These are phyloP conservation scores for Ormyrus nitidulus DNA, from an alignment of 2,888 invertebrate genomes.

Conservation along the genomic window DNA sequence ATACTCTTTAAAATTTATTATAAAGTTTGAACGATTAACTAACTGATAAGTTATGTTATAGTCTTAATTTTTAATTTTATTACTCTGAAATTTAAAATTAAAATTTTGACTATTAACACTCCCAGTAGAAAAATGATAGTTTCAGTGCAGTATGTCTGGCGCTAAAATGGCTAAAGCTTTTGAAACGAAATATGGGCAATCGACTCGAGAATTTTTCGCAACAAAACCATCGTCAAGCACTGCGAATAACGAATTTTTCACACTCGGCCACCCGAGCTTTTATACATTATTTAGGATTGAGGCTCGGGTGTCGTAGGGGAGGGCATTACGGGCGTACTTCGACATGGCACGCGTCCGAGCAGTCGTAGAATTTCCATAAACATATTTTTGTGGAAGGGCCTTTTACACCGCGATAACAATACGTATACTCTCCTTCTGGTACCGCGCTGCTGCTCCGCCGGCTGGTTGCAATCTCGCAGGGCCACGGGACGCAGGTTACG, in stretches of 20 bases:
- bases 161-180: too few species aligned
- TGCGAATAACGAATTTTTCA: slow-evolving; percentile 30
- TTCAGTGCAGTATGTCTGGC: too few species aligned
- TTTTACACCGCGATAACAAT: slow-evolving; percentile 35
- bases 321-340: not conserved
- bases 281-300: slow-evolving; percentile 39
- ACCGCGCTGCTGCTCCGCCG: slow-evolving; percentile 7
- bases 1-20: too few species aligned
- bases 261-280: slow-evolving; percentile 3
- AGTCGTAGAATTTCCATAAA: slow-evolving; percentile 34
- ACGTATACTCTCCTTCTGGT: slow-evolving; percentile 19
- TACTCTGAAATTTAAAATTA: too few species aligned
- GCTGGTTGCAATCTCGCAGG: not conserved
- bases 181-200: too few species aligned
- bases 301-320: not conserved
- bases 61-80: too few species aligned
- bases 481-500: slow-evolving; percentile 24
- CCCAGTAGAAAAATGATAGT: too few species aligned
- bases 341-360: not conserved
- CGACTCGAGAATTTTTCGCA: too few species aligned
- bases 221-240: not conserved
- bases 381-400: slow-evolving; percentile 15
- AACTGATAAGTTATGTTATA: too few species aligned
- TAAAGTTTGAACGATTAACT: too few species aligned
- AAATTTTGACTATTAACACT: too few species aligned